Evolutionary conservation across 2,113 vertebrate genomes (phyloP).

Genomic region (Cepphus grylle): DNA sequence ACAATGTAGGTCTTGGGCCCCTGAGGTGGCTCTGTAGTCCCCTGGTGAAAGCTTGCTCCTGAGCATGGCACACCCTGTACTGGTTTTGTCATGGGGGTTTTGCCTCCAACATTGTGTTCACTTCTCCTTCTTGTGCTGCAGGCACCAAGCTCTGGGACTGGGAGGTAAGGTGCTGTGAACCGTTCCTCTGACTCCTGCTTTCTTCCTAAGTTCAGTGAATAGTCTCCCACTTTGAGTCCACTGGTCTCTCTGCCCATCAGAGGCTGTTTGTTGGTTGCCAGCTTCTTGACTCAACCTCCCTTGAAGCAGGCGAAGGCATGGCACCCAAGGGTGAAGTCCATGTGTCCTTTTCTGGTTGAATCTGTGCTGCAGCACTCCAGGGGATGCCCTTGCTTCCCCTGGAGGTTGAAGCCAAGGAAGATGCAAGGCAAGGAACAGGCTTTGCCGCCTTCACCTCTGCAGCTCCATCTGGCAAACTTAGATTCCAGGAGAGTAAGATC

Average conservation of each 20-base stretch:
- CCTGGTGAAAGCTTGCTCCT: neutral
- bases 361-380: neutral
- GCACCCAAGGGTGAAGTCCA: neutral
- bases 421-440: neutral
- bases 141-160: neutral
- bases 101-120: neutral
- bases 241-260: neutral
- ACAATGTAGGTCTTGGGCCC: neutral
- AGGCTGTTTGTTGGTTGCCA: neutral
- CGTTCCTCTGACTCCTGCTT: neutral
- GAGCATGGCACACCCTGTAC: neutral
- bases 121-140: neutral
- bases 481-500: rapidly evolving
- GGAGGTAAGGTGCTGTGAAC: neutral
- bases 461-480: neutral
- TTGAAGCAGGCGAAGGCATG: neutral
- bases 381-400: neutral
- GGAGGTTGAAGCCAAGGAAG: neutral
- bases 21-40: neutral
- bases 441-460: neutral
- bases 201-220: neutral
- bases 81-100: neutral
- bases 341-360: neutral
- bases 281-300: neutral
- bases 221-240: neutral